Conservation (phyloP, 2,113 vertebrate species). For the Etheostoma spectabile region DNA sequence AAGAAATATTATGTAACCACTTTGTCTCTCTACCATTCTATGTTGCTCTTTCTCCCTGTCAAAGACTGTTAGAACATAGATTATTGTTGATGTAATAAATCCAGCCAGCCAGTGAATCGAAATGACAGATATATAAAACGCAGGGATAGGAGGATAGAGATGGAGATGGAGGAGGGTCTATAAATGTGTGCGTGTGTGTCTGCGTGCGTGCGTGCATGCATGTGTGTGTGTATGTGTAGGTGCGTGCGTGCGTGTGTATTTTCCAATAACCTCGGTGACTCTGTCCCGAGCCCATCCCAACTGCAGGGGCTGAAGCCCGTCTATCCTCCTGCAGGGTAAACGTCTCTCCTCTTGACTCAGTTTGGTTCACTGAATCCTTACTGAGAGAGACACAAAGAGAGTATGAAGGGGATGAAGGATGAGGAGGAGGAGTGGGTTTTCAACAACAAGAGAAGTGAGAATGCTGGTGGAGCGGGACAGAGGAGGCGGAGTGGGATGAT, state of each 20-base stretch:
- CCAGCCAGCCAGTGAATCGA: constrained; percentile 47
- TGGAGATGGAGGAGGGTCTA: constrained; percentile 32
- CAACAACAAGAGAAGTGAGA: constrained; percentile 67
- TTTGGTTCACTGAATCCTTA: constrained; percentile 74
- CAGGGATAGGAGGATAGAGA: constrained; percentile 24
- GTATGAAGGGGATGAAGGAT: constrained; percentile 52
- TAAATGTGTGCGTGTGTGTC: constrained; percentile 20
- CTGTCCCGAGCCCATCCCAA: constrained; percentile 32
- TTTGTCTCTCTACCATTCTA: constrained; percentile 26
- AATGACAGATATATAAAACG: constrained; percentile 65
- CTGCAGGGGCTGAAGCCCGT: constrained; percentile 38
- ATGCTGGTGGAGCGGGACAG: constrained; percentile 60
- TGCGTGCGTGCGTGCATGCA: constrained; percentile 37
- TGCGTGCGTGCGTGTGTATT: constrained; percentile 16
- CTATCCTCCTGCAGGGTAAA: constrained; percentile 63
- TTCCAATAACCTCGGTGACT: constrained; percentile 51
- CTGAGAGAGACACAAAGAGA: constrained; percentile 68
- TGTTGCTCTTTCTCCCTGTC: constrained; percentile 61
- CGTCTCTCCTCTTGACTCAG: constrained; percentile 57
- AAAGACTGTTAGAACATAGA: constrained; percentile 63
- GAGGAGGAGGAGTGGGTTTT: constrained; percentile 57
- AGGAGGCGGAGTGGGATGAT: constrained; percentile 76
- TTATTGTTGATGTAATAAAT: constrained; percentile 72
- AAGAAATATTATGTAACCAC: constrained; percentile 81
- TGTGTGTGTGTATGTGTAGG: neutral